Base-by-base conservation (phyloP, 2,113 vertebrate species). In the Podarcis muralis region DNA sequence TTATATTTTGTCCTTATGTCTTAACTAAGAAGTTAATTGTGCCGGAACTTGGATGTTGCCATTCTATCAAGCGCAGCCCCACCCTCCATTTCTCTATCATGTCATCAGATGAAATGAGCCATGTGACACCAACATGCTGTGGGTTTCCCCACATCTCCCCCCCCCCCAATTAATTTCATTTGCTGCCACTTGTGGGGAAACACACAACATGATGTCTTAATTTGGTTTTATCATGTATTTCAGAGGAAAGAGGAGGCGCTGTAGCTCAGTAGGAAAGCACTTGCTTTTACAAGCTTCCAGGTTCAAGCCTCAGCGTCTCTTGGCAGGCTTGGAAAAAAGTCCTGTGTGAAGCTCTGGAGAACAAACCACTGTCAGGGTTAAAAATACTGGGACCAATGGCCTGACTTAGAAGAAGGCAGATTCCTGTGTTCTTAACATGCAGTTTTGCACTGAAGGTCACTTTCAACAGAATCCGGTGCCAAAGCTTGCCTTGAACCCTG, bases 1-100 rank as follows among this genome's bases (percentile, higher is more conserved):
- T 83, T 84, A 85, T 7, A 91, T 84, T 43, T 86, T 88, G 90
- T 92, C 78, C 90, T 27, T n/a, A 20, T 79, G 53, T 71, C 4
- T 69, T 83, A 87, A 1, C 11, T 77, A 8, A 40, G 22, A 43
- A 86, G 8, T 2, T 69, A 81, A 35, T 12, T 84, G 86, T 88
- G 30, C 30, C 79, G 91, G 35, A 90, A 84, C 91, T 76, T 85
- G 18, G 68, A 57, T 27, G 30, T 4, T 65, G 9, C 66, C 62
- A 43, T 65, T 76, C 23, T 40, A 20, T 77, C 59, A 65, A 76
- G 22, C 20, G 59, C 59, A 75, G 11, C 13, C 18, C 9, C 48
- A 15, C 20, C 48, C 74, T 65, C 30, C 35, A 32, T 16, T n/a
- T 35, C 27, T 71, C 37, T 69, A 32, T 69, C 57, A 62, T 53